Conservation (phyloP, 2,888 invertebrate genomes). For the Aphrophora alni region DNA sequence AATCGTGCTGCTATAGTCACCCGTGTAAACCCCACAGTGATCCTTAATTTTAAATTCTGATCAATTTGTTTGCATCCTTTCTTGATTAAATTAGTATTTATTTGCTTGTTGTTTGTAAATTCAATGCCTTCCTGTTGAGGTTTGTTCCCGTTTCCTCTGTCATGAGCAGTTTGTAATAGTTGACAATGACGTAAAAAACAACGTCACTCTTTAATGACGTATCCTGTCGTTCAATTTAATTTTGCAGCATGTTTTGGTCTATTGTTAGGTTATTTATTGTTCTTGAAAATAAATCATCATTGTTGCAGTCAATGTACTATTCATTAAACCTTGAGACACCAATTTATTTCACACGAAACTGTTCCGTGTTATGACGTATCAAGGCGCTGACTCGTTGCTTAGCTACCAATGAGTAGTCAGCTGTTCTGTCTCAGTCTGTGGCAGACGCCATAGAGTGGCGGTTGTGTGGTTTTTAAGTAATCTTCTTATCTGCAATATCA, state of each 20-base stretch:
- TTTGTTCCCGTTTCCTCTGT: not conserved
- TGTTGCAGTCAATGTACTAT: not conserved
- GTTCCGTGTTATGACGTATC: not conserved
- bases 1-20: too few relatives aligned
- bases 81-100: too few relatives aligned
- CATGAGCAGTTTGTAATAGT: not conserved
- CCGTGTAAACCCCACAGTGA: too few relatives aligned
- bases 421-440: not conserved
- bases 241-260: not conserved
- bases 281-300: not conserved
- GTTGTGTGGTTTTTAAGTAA: not conserved
- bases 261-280: not conserved
- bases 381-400: not conserved
- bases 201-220: not conserved
- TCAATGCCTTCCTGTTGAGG: not conserved
- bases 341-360: not conserved
- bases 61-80: too few relatives aligned
- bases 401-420: not conserved
- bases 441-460: not conserved
- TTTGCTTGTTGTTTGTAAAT: not conserved
- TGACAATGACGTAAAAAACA: not conserved
- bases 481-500: not conserved
- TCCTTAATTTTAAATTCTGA: too few relatives aligned
- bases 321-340: not conserved
- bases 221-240: not conserved